These are phyloP conservation scores for Rhinogobio ventralis DNA, from an alignment of 2,797 vertebrate species.

Conservation along the genomic window DNA sequence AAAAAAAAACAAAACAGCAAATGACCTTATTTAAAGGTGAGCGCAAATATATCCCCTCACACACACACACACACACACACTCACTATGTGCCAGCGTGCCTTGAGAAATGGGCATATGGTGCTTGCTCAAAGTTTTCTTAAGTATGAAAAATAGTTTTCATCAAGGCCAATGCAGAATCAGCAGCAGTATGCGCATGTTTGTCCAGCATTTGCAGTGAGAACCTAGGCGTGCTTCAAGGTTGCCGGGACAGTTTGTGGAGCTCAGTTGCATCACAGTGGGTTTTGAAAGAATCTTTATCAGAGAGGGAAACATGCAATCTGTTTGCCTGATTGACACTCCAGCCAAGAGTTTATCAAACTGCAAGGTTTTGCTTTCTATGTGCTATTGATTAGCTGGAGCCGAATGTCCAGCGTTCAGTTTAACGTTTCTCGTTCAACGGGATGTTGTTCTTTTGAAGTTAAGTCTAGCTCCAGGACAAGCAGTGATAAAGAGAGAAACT, in stretches of 20 bases:
- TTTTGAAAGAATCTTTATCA: conserved; percentile 88
- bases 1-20: conserved; percentile 5
- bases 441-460: conserved; percentile 84
- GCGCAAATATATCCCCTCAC: conserved; percentile 48
- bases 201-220: conserved; percentile 79
- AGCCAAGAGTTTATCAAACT: conserved; percentile 85
- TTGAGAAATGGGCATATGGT: conserved; percentile 67
- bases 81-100: conserved; percentile 54
- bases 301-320: conserved; percentile 84
- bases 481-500: conserved; percentile 51
- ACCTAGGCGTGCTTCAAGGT: conserved; percentile 82
- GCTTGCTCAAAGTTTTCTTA: conserved; percentile 67
- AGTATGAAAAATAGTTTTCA: conserved; percentile 74
- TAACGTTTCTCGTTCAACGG: conserved; percentile 80
- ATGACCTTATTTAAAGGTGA: conserved; percentile 52
- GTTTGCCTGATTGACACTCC: conserved; percentile 85
- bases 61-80: conserved; percentile 39
- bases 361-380: conserved; percentile 83
- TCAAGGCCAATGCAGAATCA: conserved; percentile 76
- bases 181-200: conserved; percentile 81
- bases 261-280: conserved; percentile 84
- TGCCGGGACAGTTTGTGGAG: conserved; percentile 83
- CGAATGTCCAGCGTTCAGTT: conserved; percentile 79
- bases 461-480: conserved; percentile 64
- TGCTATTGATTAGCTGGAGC: conserved; percentile 86